These are phyloP conservation scores for Tenebrio molitor DNA, from an alignment of 1,140 invertebrate genomes.

Conservation along the genomic window DNA sequence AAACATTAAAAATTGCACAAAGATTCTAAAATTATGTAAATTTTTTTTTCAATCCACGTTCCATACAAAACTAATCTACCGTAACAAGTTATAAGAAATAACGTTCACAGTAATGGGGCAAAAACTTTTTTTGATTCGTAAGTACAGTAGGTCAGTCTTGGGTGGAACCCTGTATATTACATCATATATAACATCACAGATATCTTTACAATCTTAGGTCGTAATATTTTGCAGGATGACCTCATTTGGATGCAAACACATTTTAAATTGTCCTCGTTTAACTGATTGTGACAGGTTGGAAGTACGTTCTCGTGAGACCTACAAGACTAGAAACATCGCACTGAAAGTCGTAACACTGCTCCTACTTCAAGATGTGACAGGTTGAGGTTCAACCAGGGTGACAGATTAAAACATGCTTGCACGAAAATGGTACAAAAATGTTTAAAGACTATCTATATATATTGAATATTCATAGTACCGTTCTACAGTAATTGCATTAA, in stretches of 20 bases:
- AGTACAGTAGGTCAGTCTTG: slow-evolving; percentile 44
- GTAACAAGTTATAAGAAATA: slow-evolving; percentile 9
- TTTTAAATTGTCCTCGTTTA: slow-evolving; percentile 18
- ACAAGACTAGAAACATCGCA: slow-evolving; percentile 20
- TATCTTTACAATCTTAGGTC: slow-evolving; percentile 54
- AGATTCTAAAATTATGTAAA: slow-evolving; percentile 40
- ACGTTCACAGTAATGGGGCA: neutral
- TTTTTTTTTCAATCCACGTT: slow-evolving; percentile 42
- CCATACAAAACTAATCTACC: slow-evolving; percentile 46
- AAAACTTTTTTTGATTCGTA: slow-evolving; percentile 23
- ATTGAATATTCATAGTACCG: slow-evolving; percentile 30
- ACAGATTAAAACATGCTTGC: slow-evolving; percentile 36
- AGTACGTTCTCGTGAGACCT: slow-evolving; percentile 15
- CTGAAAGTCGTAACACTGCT: too few relatives aligned
- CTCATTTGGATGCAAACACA: slow-evolving; percentile 48
- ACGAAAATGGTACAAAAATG: slow-evolving; percentile 37
- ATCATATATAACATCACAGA: slow-evolving; percentile 54
- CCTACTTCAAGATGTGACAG: too few relatives aligned
- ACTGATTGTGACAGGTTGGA: neutral
- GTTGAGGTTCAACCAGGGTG: slow-evolving; percentile 1
- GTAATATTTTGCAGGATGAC: slow-evolving; percentile 46
- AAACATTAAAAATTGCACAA: slow-evolving; percentile 23
- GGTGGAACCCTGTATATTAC: slow-evolving; percentile 45
- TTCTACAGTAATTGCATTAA: slow-evolving; percentile 6
- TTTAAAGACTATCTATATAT: slow-evolving; percentile 27